Evolutionary conservation across 2,888 invertebrate species (phyloP).

Genomic region (Idaea dimidiata): DNA sequence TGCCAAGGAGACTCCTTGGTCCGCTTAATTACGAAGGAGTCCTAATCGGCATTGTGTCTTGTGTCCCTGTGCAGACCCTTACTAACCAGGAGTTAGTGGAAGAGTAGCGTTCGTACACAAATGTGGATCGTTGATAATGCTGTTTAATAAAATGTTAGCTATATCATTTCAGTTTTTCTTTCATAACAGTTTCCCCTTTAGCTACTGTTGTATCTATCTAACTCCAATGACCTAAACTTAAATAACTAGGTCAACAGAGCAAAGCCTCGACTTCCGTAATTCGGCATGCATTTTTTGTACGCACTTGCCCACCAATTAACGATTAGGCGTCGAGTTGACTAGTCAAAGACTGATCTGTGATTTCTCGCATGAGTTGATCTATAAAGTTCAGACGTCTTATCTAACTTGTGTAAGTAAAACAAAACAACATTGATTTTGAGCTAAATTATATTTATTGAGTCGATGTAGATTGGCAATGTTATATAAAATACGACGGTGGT

Average conservation of each 20-base stretch:
- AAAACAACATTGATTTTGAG: slow-evolving; percentile 56
- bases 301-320: slow-evolving; percentile 22
- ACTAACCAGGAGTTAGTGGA: slow-evolving; percentile 44
- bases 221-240: slow-evolving; percentile 5
- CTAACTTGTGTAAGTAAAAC: slow-evolving; percentile 64
- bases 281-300: slow-evolving; percentile 31
- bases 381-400: slow-evolving; percentile 57
- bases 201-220: background rate
- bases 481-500: slow-evolving; percentile 65
- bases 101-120: slow-evolving; percentile 39
- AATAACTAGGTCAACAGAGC: slow-evolving; percentile 9
- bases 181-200: background rate
- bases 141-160: too few relatives aligned
- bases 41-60: slow-evolving; percentile 44
- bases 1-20: slow-evolving; percentile 40
- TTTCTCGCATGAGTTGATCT: slow-evolving; percentile 54
- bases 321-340: slow-evolving; percentile 20
- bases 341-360: slow-evolving; percentile 35
- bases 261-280: slow-evolving; percentile 25
- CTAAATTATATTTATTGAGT: slow-evolving; percentile 54
- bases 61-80: slow-evolving; percentile 34
- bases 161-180: too few relatives aligned
- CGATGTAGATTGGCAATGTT: slow-evolving; percentile 58
- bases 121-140: slow-evolving; percentile 46
- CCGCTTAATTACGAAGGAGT: slow-evolving; percentile 46